Conservation (phyloP, 35 echinoderm and acorn worm species). For the Stichopus chloronotus region DNA sequence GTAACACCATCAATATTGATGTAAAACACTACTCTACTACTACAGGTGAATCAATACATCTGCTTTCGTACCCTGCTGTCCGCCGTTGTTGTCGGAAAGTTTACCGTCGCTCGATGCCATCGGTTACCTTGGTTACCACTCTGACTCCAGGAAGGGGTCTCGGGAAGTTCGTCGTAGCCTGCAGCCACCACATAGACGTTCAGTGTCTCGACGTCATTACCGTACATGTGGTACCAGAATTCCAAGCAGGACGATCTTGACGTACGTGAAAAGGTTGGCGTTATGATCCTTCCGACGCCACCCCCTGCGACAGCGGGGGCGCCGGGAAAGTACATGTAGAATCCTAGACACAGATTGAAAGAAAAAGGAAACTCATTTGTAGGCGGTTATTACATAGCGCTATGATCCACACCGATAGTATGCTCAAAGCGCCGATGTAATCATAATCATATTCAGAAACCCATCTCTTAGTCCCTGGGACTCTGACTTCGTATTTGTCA, state of each 20-base stretch:
- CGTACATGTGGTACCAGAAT: conserved; percentile 89
- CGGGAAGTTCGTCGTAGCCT: conserved; percentile 6
- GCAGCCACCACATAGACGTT: conserved; percentile 66
- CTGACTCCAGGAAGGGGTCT: conserved; percentile 56
- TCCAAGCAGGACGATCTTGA: conserved; percentile 61
- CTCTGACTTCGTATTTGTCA: no score
- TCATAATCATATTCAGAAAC: no score
- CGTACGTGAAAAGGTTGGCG: conserved; percentile 22
- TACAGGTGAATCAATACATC: no score
- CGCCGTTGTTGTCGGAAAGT: neutral
- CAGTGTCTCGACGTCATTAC: conserved; percentile 60
- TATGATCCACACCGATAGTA: no score
- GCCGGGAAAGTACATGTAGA: conserved; percentile 66
- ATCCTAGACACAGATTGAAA: conserved; percentile 52
- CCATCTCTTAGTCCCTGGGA: no score
- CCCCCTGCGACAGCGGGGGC: neutral
- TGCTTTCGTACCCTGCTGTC: neutral
- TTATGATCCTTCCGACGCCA: conserved; percentile 45
- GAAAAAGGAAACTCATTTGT: neutral
- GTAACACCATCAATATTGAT: no score
- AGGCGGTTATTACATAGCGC: no score
- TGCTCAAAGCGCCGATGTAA: no score
- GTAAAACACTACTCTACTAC: no score
- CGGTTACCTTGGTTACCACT: conserved; percentile 63
- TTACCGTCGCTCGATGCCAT: conserved; percentile 69